Evolutionary conservation across 2,113 vertebrate species (phyloP).

Genomic region (Erinaceus europaeus): DNA sequence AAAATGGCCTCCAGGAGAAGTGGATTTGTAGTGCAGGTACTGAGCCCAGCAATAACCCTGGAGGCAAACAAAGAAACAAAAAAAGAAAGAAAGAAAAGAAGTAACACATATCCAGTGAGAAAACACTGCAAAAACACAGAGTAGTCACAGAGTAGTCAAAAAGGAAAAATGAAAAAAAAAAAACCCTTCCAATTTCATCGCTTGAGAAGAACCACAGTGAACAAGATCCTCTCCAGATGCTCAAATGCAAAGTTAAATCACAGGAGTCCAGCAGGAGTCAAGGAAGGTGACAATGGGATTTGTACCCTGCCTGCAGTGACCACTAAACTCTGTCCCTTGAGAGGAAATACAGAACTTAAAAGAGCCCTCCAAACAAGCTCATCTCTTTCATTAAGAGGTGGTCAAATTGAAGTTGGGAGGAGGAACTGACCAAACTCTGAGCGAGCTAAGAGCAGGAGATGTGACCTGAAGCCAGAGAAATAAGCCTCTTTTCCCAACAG

Average conservation of each 20-base stretch:
- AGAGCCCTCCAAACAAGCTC: background rate
- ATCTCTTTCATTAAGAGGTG: background rate
- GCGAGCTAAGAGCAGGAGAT: background rate
- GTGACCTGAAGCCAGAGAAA: background rate
- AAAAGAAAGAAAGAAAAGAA: too few relatives aligned
- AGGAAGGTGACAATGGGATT: background rate
- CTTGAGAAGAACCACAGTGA: background rate
- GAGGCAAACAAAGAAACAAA: too few relatives aligned
- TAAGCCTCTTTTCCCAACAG: background rate
- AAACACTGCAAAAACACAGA: background rate
- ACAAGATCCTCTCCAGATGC: too few relatives aligned
- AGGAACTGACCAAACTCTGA: background rate
- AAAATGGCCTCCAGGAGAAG: background rate
- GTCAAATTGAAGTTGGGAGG: background rate
- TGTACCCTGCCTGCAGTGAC: background rate
- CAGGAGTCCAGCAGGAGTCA: background rate
- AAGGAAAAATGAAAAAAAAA: background rate
- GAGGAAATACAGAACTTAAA: background rate
- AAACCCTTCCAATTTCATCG: background rate
- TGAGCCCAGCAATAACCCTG: too few relatives aligned
- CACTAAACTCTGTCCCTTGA: background rate
- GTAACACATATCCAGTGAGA: background rate
- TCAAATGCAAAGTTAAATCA: rapidly evolving
- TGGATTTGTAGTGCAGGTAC: too few relatives aligned
- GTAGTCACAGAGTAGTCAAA: background rate